phyloP scores from a whole-genome alignment of 2,888 invertebrate species.

The Philereme vetulata region DNA sequence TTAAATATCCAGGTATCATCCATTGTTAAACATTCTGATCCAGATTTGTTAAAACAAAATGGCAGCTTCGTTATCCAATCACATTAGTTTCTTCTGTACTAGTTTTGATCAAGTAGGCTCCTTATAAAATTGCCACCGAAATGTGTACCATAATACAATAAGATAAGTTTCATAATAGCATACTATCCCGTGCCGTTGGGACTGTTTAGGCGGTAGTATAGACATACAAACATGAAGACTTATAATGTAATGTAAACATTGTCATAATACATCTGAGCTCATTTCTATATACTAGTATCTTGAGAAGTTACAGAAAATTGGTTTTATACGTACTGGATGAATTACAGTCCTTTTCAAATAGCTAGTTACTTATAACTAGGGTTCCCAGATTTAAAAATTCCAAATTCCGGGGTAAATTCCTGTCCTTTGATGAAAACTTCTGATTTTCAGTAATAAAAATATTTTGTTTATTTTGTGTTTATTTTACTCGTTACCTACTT shows the following conservation, averaged over 20 bases:
- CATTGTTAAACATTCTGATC: too few species aligned
- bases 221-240: slow-evolving; percentile 35
- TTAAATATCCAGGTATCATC: background rate
- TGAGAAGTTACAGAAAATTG: background rate
- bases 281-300: slow-evolving; percentile 11
- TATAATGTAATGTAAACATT: slow-evolving; percentile 35
- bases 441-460: too few species aligned
- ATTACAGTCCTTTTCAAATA: too few species aligned
- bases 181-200: slow-evolving; percentile 34
- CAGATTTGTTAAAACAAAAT: slow-evolving; percentile 8
- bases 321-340: too few species aligned
- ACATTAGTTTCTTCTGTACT: background rate
- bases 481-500: too few species aligned
- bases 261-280: slow-evolving; percentile 33
- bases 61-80: background rate
- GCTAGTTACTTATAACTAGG: too few species aligned
- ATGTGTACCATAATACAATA: slow-evolving; percentile 14
- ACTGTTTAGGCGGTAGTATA: slow-evolving; percentile 35
- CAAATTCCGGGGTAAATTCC: too few species aligned
- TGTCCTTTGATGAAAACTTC: too few species aligned
- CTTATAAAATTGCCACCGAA: slow-evolving; percentile 29
- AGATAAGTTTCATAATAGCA: slow-evolving; percentile 25
- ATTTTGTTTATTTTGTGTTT: too few species aligned
- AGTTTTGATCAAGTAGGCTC: too few species aligned
- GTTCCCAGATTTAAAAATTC: too few species aligned